Percentiles rank a stretch among this genome's conserved stretches.
phyloP scores from a whole-genome alignment of 2,888 invertebrate genomes.

The Philhelius pedissequus region DNA sequence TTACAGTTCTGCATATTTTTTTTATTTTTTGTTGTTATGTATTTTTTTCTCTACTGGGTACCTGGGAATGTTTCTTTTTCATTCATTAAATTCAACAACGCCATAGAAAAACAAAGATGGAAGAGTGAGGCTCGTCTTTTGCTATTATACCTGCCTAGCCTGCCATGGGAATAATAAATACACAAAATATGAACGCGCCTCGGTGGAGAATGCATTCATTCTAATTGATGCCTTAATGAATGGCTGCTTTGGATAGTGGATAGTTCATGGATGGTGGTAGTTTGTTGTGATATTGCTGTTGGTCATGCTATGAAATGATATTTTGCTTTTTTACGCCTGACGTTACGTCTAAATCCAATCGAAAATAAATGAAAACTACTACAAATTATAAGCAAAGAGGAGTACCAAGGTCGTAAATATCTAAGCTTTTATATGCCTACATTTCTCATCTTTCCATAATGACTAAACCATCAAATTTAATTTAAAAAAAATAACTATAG shows the following conservation, averaged over 20 bases:
- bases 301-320: constrained; percentile 43
- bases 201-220: constrained; percentile 57
- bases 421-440: no score
- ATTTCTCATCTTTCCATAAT: no score
- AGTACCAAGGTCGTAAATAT: background rate
- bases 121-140: constrained; percentile 27
- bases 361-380: background rate
- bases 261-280: constrained; percentile 11
- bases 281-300: constrained; percentile 34
- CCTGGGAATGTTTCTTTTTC: background rate
- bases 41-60: background rate
- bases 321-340: background rate
- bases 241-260: constrained; percentile 26
- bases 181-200: constrained; percentile 45
- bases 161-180: constrained; percentile 23
- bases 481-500: no score
- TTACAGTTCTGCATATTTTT: constrained; percentile 13
- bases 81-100: constrained; percentile 21
- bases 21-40: background rate
- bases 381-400: background rate
- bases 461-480: no score
- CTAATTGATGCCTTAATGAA: constrained; percentile 58
- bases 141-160: background rate
- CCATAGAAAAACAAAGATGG: background rate
- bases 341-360: background rate